These are phyloP conservation scores for Arrhopalites spinosus DNA, from an alignment of 2,888 invertebrate genomes.

Conservation along the genomic window DNA sequence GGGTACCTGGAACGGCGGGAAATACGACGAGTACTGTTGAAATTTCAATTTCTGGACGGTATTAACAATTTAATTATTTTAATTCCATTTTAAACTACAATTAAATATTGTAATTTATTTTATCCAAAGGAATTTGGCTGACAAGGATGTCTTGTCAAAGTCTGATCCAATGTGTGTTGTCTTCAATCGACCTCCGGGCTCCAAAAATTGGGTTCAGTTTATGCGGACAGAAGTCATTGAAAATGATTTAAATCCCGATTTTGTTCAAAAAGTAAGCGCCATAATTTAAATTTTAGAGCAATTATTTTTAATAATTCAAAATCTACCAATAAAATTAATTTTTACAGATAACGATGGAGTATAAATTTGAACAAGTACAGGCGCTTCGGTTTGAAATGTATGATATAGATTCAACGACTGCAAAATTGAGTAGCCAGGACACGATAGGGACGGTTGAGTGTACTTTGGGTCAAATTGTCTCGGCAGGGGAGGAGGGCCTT, in stretches of 20 bases:
- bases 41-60: slow-evolving; percentile 59
- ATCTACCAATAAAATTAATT: not conserved
- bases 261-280: not conserved
- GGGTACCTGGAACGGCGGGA: slow-evolving; percentile 55
- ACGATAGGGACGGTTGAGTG: slow-evolving; percentile 64
- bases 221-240: slow-evolving; percentile 60
- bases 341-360: slow-evolving; percentile 56
- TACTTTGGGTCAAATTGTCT: slow-evolving; percentile 42
- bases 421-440: slow-evolving; percentile 59
- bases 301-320: not conserved
- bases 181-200: slow-evolving; percentile 58
- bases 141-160: too few species aligned
- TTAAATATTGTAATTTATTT: too few species aligned
- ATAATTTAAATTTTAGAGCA: not conserved
- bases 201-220: slow-evolving; percentile 58
- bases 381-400: slow-evolving; percentile 63
- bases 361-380: slow-evolving; percentile 67
- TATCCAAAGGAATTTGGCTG: too few species aligned
- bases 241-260: not conserved
- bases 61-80: too few species aligned
- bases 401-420: slow-evolving; percentile 59
- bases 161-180: slow-evolving; percentile 63
- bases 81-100: too few species aligned
- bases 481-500: slow-evolving; percentile 49
- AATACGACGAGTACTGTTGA: slow-evolving; percentile 59